Evolutionary conservation across 1,140 invertebrate genomes (phyloP), one percentile per base, ranked within the genome.

Genomic region (Plodia interpunctella): DNA sequence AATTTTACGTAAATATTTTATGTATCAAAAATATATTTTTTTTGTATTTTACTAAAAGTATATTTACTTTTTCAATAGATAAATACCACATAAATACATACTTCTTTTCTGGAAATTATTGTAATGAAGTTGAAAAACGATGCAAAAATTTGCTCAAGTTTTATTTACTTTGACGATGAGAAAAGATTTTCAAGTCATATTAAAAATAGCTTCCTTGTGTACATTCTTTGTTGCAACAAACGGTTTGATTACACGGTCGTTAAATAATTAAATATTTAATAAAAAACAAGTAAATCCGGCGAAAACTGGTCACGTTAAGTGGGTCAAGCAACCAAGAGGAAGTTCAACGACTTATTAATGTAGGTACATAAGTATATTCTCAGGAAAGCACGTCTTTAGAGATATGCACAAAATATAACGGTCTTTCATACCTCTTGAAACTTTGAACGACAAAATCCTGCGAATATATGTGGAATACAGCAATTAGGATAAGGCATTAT

Each of bases 251-350:
- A 44, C 38, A 44, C 38, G 10, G 13, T 44, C 15, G 38, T 44
- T 44, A 44, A 44, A 44, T 15, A 44, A 15, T 44, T 15, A 44
- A 44, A 44, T 3, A 44, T 44, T 10, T 1, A 32, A 10, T 25
- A 25, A 32, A 44, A 44, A 44, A 44, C 38, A 44, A 44, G 38
- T 44, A 15, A 44, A 44, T 44, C 13, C 15, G 38, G n/a, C 38
- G 38, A 15, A 44, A 44, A 44, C 38, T 44, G 9, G 38, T 44
- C n/a, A 4, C 15, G n/a, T 1, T 44, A 44, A 44, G 38, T 44
- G 10, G 38, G 38, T 15, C 38, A 44, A 4, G 13, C 38, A 44
- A 44, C 38, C n/a, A 44, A 44, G 38, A 44, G 38, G 38, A 38
- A 11, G 38, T 44, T 44, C 38, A 44, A 44, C 6, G 38, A 44